Percentiles rank a stretch among this genome's conserved stretches.
phyloP scores from a whole-genome alignment of 1,140 invertebrate genomes.

The Aphelenchoides fujianensis region DNA sequence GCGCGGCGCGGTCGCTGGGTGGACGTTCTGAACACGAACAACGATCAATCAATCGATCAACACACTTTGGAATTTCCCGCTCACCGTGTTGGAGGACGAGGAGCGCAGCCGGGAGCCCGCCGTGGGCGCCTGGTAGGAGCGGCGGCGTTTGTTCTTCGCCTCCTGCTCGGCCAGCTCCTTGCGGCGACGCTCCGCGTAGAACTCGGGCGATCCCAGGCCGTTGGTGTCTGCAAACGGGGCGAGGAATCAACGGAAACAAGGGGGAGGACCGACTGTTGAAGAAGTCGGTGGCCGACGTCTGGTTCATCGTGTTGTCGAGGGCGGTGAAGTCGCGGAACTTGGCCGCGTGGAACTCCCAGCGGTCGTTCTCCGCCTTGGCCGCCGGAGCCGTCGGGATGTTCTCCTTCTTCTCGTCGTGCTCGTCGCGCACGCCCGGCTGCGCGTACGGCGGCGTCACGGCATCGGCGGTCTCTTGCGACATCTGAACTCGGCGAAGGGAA shows the following conservation, averaged over 20 bases:
- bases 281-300: neutral
- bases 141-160: neutral
- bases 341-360: neutral
- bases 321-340: neutral
- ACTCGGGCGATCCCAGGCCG: neutral
- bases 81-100: neutral
- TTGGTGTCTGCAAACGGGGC: neutral
- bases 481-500: too few species aligned
- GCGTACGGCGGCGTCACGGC: too few species aligned
- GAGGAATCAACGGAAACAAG: neutral
- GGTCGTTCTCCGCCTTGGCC: too few species aligned
- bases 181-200: neutral
- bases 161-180: neutral
- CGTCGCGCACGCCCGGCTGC: too few species aligned
- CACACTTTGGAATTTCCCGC: too few species aligned
- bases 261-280: neutral
- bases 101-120: neutral
- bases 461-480: too few species aligned
- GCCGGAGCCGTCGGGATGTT: too few species aligned
- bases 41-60: too few species aligned
- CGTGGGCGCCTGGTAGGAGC: neutral
- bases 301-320: neutral
- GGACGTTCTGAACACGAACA: too few species aligned
- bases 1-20: too few species aligned
- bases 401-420: too few species aligned